These are phyloP conservation scores for Pycnomerus fuliginosus DNA, from an alignment of 2,888 invertebrate genomes.

Conservation along the genomic window DNA sequence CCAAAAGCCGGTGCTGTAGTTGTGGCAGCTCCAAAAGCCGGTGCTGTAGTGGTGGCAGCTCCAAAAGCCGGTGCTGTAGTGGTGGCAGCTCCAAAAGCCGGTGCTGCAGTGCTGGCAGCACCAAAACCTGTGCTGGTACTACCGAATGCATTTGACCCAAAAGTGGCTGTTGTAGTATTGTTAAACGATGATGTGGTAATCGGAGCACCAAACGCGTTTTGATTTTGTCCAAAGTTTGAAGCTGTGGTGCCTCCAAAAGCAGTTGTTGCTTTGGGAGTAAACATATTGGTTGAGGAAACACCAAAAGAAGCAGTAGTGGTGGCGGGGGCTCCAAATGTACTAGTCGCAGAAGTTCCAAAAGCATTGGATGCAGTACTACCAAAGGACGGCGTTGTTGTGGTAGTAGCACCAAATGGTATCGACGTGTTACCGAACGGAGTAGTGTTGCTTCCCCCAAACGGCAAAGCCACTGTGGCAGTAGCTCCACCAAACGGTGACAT, in stretches of 20 bases:
- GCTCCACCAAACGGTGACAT: not conserved
- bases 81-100: not conserved
- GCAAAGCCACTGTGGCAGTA: not conserved
- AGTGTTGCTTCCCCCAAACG: not conserved
- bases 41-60: conserved; percentile 1
- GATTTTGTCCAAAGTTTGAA: too few relatives aligned
- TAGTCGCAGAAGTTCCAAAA: too few relatives aligned
- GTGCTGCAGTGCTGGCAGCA: not conserved
- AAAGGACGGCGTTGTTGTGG: not conserved
- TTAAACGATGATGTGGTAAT: too few relatives aligned
- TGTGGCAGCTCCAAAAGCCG: conserved; percentile 14
- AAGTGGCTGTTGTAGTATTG: too few relatives aligned
- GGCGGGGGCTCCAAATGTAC: not conserved
- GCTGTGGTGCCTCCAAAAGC: too few relatives aligned
- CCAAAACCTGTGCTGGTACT: conserved; percentile 1
- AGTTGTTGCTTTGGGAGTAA: too few relatives aligned
- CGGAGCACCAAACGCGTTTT: too few relatives aligned
- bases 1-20: conserved; percentile 8
- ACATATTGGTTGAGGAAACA: too few relatives aligned
- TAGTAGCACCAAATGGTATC: not conserved
- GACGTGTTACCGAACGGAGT: not conserved
- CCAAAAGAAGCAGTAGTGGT: not conserved
- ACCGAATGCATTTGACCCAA: too few relatives aligned
- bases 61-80: conserved; percentile 1
- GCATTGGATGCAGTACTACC: not conserved